Conservation (phyloP, 2,888 invertebrate genomes). For the Tanytarsus gracilentus region DNA sequence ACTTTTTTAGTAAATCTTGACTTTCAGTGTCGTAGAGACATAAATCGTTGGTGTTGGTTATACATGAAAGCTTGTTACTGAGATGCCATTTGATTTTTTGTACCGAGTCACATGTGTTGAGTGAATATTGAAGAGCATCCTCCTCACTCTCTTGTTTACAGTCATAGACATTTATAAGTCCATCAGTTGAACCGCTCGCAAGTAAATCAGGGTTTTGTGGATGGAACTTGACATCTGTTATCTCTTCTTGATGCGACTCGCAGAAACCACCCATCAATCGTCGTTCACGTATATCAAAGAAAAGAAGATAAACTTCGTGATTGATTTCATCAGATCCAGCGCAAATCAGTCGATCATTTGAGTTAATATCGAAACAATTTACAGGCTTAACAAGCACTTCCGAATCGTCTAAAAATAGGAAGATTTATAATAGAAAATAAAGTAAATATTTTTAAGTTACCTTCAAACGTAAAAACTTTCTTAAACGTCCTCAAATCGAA, state of each 20-base stretch:
- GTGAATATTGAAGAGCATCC: slow-evolving; percentile 64
- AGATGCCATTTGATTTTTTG: slow-evolving; percentile 51
- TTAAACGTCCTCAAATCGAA: slow-evolving; percentile 44
- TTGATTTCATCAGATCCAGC: slow-evolving; percentile 63
- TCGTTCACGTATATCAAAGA: slow-evolving; percentile 64
- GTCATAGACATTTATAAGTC: slow-evolving; percentile 76
- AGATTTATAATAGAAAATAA: slow-evolving; percentile 36
- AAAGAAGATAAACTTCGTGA: slow-evolving; percentile 64
- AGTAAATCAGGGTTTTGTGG: slow-evolving; percentile 54
- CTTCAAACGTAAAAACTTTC: slow-evolving; percentile 44
- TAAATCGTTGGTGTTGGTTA: slow-evolving; percentile 62
- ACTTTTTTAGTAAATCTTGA: slow-evolving; percentile 51
- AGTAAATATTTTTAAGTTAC: slow-evolving; percentile 34
- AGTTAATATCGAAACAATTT: slow-evolving; percentile 64
- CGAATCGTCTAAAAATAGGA: slow-evolving; percentile 38
- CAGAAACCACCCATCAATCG: slow-evolving; percentile 67
- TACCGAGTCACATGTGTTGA: slow-evolving; percentile 72
- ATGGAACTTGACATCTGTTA: slow-evolving; percentile 69
- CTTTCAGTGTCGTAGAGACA: slow-evolving; percentile 58
- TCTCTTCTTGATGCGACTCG: slow-evolving; percentile 75
- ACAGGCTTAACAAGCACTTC: slow-evolving; percentile 48
- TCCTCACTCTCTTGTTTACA: slow-evolving; percentile 64
- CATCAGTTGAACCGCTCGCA: slow-evolving; percentile 72
- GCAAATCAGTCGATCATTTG: slow-evolving; percentile 59
- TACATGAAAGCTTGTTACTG: slow-evolving; percentile 48